Conservation (phyloP, 1,140 invertebrate genomes). For the Macrobrachium nipponense region DNA sequence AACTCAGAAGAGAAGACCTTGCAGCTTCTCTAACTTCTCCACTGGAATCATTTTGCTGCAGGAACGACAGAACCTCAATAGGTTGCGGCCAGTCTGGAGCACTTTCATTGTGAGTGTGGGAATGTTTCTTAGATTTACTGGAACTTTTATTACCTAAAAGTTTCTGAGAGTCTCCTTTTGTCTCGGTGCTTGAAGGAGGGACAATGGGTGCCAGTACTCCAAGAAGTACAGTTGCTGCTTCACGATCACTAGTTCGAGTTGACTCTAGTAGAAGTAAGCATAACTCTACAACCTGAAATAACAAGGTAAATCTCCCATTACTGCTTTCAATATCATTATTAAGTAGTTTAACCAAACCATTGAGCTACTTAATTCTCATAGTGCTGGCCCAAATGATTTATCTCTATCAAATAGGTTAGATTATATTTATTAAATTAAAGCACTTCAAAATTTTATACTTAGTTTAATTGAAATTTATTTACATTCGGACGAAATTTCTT, state of each 20-base stretch:
- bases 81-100: conserved; percentile 67
- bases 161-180: conserved; percentile 42
- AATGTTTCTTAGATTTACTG: conserved; percentile 67
- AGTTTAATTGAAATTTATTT: no score
- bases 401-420: no score
- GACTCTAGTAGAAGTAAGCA: conserved; percentile 67
- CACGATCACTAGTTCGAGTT: conserved; percentile 66
- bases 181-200: conserved; percentile 35
- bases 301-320: neutral
- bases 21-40: conserved; percentile 62
- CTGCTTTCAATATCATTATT: no score
- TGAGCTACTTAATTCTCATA: no score
- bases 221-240: conserved; percentile 66
- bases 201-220: conserved; percentile 56
- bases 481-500: no score
- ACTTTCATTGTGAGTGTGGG: conserved; percentile 67
- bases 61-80: conserved; percentile 53
- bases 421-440: no score
- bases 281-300: conserved; percentile 66
- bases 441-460: no score
- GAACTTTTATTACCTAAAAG: conserved; percentile 41
- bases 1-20: conserved; percentile 55
- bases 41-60: conserved; percentile 61
- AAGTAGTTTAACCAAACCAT: no score
- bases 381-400: no score